Evolutionary conservation across 2,113 vertebrate genomes (phyloP), one percentile per base, ranked within the genome.

Genomic region (Chitala chitala): DNA sequence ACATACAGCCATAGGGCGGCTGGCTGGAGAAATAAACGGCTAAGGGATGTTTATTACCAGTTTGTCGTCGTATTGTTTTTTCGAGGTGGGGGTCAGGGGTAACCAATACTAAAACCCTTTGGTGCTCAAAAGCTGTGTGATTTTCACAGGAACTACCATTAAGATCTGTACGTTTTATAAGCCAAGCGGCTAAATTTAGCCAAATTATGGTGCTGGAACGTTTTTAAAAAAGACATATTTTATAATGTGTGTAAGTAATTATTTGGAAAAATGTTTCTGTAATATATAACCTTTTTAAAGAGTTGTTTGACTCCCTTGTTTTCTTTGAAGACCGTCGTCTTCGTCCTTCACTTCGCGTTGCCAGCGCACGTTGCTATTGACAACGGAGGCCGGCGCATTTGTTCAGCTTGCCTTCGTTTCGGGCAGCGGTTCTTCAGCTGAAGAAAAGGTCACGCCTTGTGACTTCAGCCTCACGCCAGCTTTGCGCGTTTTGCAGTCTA

Each of bases 241-340:
- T 87, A 83, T 86, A 80, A 87, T 88, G 89, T 90, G 90, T 90
- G 90, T 92, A n/a, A n/a, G n/a, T n/a, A 92, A 92, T 87, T 92
- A 90, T 80, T 89, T 88, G 48, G 78, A 56, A 78, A 86, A 81
- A 83, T 85, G 84, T 89, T 85, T 86, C 83, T 92, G 88, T 92
- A 92, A 93, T 91, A 93, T 89, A 93, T 91, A 79, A 87, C 87
- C 88, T 93, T 88, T 89, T 85, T 87, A 86, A 89, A 88, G 85
- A 86, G 85, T 83, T 82, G 76, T 68, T 82, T 64, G 88, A 83
- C 84, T 90, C 72, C 50, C 75, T 83, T 84, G 88, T 87, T 85
- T 86, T 88, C n/a, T 38, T 38, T 15, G n/a, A n/a, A n/a, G n/a
- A n/a, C n/a, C 40, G 31, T 68, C 7, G 5, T 29, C 58, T 42